A percentile compares a stretch with the other conserved stretches of the same genome.
These are phyloP conservation scores for Colletes collaris DNA, from an alignment of 2,888 invertebrate genomes.

Conservation along the genomic window DNA sequence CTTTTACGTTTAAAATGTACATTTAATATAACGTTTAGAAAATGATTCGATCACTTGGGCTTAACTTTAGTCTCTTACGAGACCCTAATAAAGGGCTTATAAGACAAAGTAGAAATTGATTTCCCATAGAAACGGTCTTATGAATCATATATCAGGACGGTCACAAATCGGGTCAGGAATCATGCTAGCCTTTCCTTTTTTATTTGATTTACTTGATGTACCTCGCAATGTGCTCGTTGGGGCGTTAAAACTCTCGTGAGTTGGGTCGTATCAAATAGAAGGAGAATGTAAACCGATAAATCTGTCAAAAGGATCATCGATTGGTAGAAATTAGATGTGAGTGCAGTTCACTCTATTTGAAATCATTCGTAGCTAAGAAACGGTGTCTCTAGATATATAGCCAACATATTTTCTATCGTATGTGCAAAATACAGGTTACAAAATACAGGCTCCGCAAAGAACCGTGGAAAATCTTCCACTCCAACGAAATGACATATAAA, in stretches of 20 bases:
- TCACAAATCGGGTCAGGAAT: slow-evolving; percentile 35
- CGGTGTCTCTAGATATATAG: too few species aligned
- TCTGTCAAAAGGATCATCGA: not conserved
- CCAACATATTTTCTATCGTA: too few species aligned
- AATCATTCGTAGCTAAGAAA: not conserved
- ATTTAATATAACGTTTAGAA: too few species aligned
- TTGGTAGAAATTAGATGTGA: slow-evolving; percentile 8
- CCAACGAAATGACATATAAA: too few species aligned
- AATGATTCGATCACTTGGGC: too few species aligned
- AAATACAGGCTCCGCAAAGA: too few species aligned
- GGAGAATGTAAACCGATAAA: slow-evolving; percentile 13
- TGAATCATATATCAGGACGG: slow-evolving; percentile 32
- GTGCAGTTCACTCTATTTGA: not conserved
- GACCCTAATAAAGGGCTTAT: not conserved
- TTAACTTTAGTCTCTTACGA: too few species aligned
- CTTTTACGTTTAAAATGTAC: too few species aligned
- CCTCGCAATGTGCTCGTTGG: slow-evolving; percentile 21
- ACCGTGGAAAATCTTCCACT: too few species aligned
- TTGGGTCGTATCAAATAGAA: not conserved
- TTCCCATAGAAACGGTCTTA: slow-evolving; percentile 22
- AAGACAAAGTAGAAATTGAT: slow-evolving; percentile 24
- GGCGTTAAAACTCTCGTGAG: slow-evolving; percentile 15
- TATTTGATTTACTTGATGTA: slow-evolving; percentile 32
- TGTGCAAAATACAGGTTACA: too few species aligned
- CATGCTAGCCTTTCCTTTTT: slow-evolving; percentile 19